phyloP scores from a whole-genome alignment of 2,113 vertebrate genomes.

The Phalacrocorax aristotelis region DNA sequence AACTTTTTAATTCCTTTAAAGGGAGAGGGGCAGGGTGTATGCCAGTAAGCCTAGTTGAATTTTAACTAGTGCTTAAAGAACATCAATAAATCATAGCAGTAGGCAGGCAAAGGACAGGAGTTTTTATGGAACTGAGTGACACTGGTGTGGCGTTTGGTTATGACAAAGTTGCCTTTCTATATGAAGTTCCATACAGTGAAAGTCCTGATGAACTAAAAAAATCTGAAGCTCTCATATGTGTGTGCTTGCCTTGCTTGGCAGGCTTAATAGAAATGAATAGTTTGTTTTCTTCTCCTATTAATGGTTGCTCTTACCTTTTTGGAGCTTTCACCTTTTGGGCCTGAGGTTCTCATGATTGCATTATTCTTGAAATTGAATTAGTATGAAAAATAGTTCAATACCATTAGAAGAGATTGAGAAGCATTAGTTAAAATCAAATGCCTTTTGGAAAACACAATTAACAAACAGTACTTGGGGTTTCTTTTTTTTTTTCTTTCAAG shows the following conservation, averaged over 20 bases:
- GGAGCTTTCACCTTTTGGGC: background rate
- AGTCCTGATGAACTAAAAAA: background rate
- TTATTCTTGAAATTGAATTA: background rate
- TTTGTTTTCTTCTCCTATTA: background rate
- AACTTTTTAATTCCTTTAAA: background rate
- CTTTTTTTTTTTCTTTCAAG: background rate
- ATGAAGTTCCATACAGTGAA: background rate
- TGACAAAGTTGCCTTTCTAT: background rate
- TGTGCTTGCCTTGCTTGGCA: background rate
- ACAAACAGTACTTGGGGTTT: background rate
- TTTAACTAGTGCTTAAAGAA: conserved; percentile 22
- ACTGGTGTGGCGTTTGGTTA: background rate
- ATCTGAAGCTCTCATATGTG: background rate
- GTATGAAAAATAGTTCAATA: background rate
- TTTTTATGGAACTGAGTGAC: background rate
- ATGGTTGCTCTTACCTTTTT: background rate
- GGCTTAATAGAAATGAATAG: background rate
- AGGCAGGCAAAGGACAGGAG: background rate
- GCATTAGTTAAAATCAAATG: background rate
- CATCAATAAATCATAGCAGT: background rate
- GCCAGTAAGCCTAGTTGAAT: background rate
- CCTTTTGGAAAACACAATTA: background rate
- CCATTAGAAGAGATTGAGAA: background rate
- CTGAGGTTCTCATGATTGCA: background rate
- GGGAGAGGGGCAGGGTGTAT: background rate